Conservation (phyloP, 2,797 vertebrate species). For the Paguma larvata region DNA sequence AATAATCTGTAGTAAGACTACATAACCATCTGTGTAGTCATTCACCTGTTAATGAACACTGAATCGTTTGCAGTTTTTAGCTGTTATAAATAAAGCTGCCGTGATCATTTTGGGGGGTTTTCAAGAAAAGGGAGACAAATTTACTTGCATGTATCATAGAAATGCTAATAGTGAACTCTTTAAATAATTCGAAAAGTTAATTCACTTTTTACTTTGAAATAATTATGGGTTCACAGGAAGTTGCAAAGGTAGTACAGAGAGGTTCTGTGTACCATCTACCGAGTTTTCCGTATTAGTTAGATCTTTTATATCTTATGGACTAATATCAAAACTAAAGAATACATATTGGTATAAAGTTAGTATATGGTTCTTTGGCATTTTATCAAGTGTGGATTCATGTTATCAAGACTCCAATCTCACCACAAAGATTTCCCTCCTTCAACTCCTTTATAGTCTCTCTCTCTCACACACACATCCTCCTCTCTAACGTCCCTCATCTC, state of each 20-base stretch:
- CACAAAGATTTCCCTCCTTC: too few species aligned
- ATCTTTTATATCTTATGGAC: too few species aligned
- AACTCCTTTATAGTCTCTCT: too few species aligned
- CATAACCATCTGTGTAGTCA: not conserved
- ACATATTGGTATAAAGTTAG: too few species aligned
- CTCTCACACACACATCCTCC: too few species aligned
- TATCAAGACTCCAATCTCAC: too few species aligned
- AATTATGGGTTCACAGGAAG: not conserved
- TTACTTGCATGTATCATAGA: not conserved
- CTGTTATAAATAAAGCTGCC: not conserved
- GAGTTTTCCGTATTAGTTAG: too few species aligned
- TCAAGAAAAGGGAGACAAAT: not conserved
- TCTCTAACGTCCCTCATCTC: too few species aligned
- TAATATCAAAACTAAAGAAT: too few species aligned
- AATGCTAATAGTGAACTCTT: not conserved
- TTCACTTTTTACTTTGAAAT: not conserved
- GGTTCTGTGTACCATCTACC: not conserved
- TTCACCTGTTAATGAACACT: not conserved
- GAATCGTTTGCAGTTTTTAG: not conserved
- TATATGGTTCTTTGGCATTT: too few species aligned
- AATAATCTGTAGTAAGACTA: not conserved
- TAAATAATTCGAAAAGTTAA: not conserved
- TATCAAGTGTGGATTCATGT: too few species aligned
- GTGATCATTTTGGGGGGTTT: not conserved
- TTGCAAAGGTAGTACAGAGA: not conserved